Evolutionary conservation across 2,797 vertebrate species (phyloP).

Genomic region (Paedocypris micromegethes): DNA sequence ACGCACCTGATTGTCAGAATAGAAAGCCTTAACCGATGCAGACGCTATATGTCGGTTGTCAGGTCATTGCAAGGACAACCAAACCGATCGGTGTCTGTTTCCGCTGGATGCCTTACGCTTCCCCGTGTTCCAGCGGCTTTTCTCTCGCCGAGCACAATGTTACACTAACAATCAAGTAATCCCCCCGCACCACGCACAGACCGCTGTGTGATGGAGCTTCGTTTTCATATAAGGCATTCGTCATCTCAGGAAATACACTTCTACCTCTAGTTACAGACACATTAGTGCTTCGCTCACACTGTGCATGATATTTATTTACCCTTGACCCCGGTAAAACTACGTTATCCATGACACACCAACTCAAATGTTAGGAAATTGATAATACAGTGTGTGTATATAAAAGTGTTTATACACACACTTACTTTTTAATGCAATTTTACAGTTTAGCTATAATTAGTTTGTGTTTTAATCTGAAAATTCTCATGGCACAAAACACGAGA

Average conservation of each 20-base stretch:
- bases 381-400: not conserved
- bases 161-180: constrained; percentile 43
- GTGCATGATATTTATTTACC: constrained; percentile 45
- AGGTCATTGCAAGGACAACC: constrained; percentile 52
- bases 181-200: constrained; percentile 4
- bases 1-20: no score
- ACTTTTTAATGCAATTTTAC: constrained; percentile 2
- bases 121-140: constrained; percentile 57
- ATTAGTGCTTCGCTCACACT: constrained; percentile 61
- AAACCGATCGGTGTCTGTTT: constrained; percentile 42
- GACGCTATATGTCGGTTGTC: constrained; percentile 12
- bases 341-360: constrained; percentile 52
- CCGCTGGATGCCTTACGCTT: constrained; percentile 72
- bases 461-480: constrained; percentile 4
- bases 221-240: constrained; percentile 55
- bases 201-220: constrained; percentile 22
- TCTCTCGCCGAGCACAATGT: constrained; percentile 25
- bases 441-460: constrained; percentile 24
- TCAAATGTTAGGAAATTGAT: constrained; percentile 44
- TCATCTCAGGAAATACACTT: constrained; percentile 79
- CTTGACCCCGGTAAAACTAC: constrained; percentile 53
- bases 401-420: no score
- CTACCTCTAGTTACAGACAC: constrained; percentile 73
- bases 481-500: not conserved
- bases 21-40: constrained; percentile 24